Base-by-base conservation (phyloP, 2,113 vertebrate genomes). In the Aplodontia rufa region DNA sequence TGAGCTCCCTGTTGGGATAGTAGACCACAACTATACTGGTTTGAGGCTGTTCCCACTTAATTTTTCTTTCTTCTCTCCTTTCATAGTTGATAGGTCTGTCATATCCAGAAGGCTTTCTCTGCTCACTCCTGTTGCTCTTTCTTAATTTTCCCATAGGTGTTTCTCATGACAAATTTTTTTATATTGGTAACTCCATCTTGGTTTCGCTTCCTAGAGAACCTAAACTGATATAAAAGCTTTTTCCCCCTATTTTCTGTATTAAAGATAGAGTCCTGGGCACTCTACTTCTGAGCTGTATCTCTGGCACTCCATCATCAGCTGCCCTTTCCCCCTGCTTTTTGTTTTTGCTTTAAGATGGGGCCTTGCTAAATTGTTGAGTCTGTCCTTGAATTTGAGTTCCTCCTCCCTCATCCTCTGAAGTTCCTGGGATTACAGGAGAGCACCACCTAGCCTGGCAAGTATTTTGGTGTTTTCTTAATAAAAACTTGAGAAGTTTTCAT, bases 151-250 rank as follows among this genome's bases (percentile, higher is more conserved):
- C 16, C 1, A 22, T 60, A 80, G 72, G 10, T n/a, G 90, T 94
- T 84, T 90, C 60, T 72, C 47, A 71, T 13, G 40, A 79, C 75
- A 45, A 60, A 49, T 74, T 79, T 95, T 95, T 49, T 95, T 90
- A 72, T 1, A 84, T 49, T 71, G 92, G 32, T 92, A 53, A 75
- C 4, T 89, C n/a, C 4, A 13, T 81, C 37, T 92, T 93, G 45
- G 7, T 40, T 84, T 13, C 75, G 1, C 22, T 90, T 90, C 53
- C 22, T 14, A 68, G 58, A 86, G 47, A 87, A 66, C 30, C 28
- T 89, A 51, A 97, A 64, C 12, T 68, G 55, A 91, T 16, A 82
- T 8, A 76, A 26, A 24, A n/a, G 10, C 83, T 8, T 82, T 26
- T 60, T 60, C 17, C 17, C 17, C 17, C 17, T 53, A 4, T 24